Evolutionary conservation across 2,113 vertebrate species (phyloP).

Genomic region (Anas platyrhynchos): DNA sequence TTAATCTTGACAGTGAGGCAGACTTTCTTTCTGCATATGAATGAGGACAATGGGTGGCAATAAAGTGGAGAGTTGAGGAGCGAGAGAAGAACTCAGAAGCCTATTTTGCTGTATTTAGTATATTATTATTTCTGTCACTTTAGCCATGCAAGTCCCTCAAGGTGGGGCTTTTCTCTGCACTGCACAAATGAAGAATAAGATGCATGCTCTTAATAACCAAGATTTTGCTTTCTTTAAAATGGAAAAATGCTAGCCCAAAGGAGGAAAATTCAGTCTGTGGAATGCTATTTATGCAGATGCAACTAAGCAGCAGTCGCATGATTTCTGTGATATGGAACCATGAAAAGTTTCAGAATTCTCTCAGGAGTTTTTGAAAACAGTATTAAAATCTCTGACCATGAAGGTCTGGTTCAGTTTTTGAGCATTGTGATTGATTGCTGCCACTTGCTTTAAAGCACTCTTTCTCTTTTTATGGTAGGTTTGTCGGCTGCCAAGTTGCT

Average conservation of each 20-base stretch:
- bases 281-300: background rate
- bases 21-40: background rate
- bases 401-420: background rate
- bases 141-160: background rate
- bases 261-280: background rate
- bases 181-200: background rate
- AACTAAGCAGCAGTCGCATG: background rate
- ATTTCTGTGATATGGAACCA: background rate
- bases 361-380: background rate
- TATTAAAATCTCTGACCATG: background rate
- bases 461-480: constrained; percentile 65
- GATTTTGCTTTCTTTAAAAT: background rate
- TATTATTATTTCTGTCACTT: background rate
- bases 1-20: background rate
- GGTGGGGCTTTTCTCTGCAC: background rate
- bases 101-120: background rate
- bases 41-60: background rate
- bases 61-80: background rate
- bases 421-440: background rate
- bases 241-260: background rate
- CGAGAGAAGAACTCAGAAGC: background rate
- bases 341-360: background rate
- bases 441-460: background rate
- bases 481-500: constrained; percentile 84
- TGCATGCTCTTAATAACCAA: background rate